Evolutionary conservation across 2,888 invertebrate species (phyloP), one percentile per base, ranked within the genome.

Genomic region (Prosapia bicincta): DNA sequence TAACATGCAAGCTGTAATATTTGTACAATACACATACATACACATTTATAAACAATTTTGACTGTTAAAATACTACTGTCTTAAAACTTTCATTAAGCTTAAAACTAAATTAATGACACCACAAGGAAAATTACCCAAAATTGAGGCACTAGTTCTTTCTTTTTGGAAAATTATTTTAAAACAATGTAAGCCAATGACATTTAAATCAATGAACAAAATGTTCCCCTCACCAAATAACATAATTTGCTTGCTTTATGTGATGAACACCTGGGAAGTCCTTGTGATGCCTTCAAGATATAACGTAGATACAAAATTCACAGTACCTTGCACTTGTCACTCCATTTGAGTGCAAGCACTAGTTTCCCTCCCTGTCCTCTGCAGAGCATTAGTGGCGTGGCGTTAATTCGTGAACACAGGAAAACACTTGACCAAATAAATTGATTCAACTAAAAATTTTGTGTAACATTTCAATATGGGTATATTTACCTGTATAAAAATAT

Each of bases 241-340:
- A 3, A 54, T 54, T 54, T 38, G 13, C 9, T 38, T 13, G 15
- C 13, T 7, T 54, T 10, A 54, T 54, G n/a, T 54, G 54, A 20
- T 54, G 54, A 20, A 54, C 54, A 20, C n/a, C 20, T 54, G 54
- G 54, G 3, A 54, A 54, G n/a, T 20, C 54, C 54, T 54, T 54
- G 54, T 54, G 54, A 54, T 54, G 54, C 20, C 54, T 54, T 54
- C 54, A 54, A 54, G n/a, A 54, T 54, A 54, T 20, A 54, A 54
- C 54, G 54, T 54, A 30, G 30, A 30, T 30, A 54, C 54, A 54
- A 54, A 54, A 20, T 54, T 71, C 85, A 91, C 91, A 88, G 90
- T 92, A 92, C 92, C 91, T 92, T 90, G 91, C 90, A 92, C 91
- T 89, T 89, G 90, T 89, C 91, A 87, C 91, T 91, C 91, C 84